Evolutionary conservation across 2,888 invertebrate genomes (phyloP), one percentile per base, ranked within the genome.

Genomic region (Dilophus febrilis): DNA sequence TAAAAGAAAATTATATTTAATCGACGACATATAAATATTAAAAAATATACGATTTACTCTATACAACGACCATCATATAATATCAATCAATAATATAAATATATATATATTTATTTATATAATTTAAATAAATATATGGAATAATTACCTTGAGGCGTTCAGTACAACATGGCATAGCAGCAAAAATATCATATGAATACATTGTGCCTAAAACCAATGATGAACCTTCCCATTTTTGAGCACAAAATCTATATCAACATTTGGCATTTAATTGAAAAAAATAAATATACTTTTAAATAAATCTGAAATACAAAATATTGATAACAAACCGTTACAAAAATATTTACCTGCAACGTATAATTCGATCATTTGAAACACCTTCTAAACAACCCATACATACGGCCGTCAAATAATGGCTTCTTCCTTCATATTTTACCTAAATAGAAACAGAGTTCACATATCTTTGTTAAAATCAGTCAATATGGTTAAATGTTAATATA

Each of bases 111-210:
- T n/a, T n/a, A n/a, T n/a, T n/a, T n/a, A n/a, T n/a, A n/a, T n/a
- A n/a, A n/a, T n/a, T n/a, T n/a, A n/a, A n/a, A n/a, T n/a, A n/a
- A n/a, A n/a, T n/a, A n/a, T n/a, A n/a, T n/a, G n/a, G n/a, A n/a
- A 39, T 35, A 58, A 64, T 60, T 56, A 90, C 88, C 77, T 84
- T 86, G 52, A 92, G 72, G 51, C 94, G 74, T 56, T 90, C 88
- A 56, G 81, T 74, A 67, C 95, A 95, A 64, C 95, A 97, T 14
- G 92, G 91, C 66, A 84, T 86, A 45, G 94, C 91, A 58, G 95
- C 95, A 62, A 97, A 94, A 51, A 97, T 88, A 65, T 97, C 95
- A 58, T 92, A 97, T 44, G 91, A 86, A 67, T 97, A 97, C 88
- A 95, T 92, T 47, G 94, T 92, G 48, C 95, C 95, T 42, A 95